Evolutionary conservation across 2,797 vertebrate genomes (phyloP), one percentile per base, ranked within the genome.

Genomic region (Chromis chromis): DNA sequence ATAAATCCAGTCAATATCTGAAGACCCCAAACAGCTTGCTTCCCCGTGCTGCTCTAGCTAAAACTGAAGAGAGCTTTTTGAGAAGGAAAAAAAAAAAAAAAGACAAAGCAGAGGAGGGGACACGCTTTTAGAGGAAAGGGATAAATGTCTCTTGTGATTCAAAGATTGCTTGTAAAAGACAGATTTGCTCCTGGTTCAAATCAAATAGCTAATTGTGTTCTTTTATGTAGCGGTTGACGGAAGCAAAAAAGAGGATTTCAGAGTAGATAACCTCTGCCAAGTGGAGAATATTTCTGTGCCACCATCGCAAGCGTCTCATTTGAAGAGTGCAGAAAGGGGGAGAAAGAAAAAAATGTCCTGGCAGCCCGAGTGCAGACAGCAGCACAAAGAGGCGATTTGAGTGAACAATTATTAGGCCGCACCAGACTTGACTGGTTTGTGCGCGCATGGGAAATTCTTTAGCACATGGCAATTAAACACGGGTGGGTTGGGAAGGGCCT

Each of bases 301-400:
- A 53, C 65, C 74, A 57, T 53, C 61, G 63, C 52, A 31, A 57
- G 78, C 40, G 0, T 85, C 81, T 85, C 76, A 79, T 86, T 87
- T 42, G 56, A 82, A 70, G 79, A 68, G 78, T 44, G 77, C 65
- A 63, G 69, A 61, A 62, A 52, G 64, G 39, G 58, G 27, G n/a
- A 16, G 55, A n/a, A 0, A 1, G 14, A 31, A 76, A 69, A 63
- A 65, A 55, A 22, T 65, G 53, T 61, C 40, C 74, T 87, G 90
- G 87, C 90, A 90, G 84, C 67, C 31, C 4, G 71, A 81, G 76
- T 64, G 65, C 79, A 87, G 86, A 90, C 84, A 83, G 86, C 83
- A 91, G 86, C 89, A 93, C 89, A 93, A 91, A 90, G 86, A 90
- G 82, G 82, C 54, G 67, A 90, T 90, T 84, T 88, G 80, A 93